phyloP scores from a whole-genome alignment of 2,113 vertebrate genomes.

The Lamprologus lemairii region DNA sequence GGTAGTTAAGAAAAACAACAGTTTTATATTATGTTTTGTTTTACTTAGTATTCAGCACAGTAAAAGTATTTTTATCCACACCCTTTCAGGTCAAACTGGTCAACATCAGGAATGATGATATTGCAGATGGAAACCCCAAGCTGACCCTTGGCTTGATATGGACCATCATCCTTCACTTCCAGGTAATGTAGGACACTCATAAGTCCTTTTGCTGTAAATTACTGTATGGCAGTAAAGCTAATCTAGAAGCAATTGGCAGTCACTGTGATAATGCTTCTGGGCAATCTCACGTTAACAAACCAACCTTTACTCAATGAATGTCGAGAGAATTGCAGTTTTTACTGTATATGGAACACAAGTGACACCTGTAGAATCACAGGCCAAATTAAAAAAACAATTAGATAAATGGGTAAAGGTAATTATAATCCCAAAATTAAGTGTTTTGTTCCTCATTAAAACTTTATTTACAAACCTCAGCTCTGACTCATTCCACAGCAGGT shows the following conservation, averaged over 20 bases:
- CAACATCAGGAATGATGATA: slow-evolving; percentile 95
- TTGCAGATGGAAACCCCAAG: slow-evolving; percentile 93
- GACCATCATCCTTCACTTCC: slow-evolving; percentile 98
- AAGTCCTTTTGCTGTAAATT: not conserved
- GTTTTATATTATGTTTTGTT: rapidly evolving
- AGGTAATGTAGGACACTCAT: slow-evolving; percentile 65
- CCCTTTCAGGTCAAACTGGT: slow-evolving; percentile 85
- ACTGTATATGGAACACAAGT: not conserved
- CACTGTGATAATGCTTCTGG: not conserved
- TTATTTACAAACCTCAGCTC: rapidly evolving
- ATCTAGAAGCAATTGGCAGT: not conserved
- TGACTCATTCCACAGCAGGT: not conserved
- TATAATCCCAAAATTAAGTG: rapidly evolving
- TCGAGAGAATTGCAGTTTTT: rapidly evolving
- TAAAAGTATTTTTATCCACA: not conserved
- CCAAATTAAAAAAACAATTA: rapidly evolving
- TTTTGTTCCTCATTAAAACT: rapidly evolving
- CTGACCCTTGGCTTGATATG: slow-evolving; percentile 94
- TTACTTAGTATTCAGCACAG: not conserved
- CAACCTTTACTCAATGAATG: not conserved
- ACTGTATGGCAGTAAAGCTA: not conserved
- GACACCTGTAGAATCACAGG: not conserved
- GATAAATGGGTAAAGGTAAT: not conserved
- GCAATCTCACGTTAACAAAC: rapidly evolving
- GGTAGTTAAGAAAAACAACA: slow-evolving; percentile 53